Evolutionary conservation across 2,888 invertebrate species (phyloP).

Genomic region (Ichneumon xanthorius): DNA sequence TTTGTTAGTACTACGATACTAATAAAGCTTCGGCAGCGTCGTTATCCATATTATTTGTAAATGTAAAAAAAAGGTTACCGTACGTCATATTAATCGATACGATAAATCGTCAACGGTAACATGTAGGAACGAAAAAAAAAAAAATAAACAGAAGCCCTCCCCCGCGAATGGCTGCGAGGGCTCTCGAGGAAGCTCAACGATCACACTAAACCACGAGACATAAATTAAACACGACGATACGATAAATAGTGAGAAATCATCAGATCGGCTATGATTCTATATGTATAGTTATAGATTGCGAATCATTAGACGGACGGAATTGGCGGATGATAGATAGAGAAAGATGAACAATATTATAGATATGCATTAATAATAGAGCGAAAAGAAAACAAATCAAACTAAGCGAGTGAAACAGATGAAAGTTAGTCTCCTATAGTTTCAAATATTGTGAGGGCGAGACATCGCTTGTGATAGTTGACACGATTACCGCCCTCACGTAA

Average conservation of each 20-base stretch:
- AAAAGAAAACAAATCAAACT: slow-evolving; percentile 42
- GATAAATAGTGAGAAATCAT: slow-evolving; percentile 56
- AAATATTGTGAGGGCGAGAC: slow-evolving; percentile 30
- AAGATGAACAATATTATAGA: slow-evolving; percentile 32
- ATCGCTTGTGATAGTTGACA: background rate
- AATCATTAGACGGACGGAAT: slow-evolving; percentile 62
- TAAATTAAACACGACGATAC: slow-evolving; percentile 55
- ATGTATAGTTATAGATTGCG: slow-evolving; percentile 43
- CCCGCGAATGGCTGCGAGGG: slow-evolving; percentile 48
- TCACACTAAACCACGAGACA: slow-evolving; percentile 58
- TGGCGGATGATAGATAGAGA: slow-evolving; percentile 41
- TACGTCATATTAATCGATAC: slow-evolving; percentile 58
- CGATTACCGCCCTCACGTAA: slow-evolving; percentile 34
- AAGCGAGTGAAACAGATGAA: slow-evolving; percentile 58
- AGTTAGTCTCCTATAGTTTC: slow-evolving; percentile 43
- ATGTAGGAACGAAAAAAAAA: slow-evolving; percentile 49
- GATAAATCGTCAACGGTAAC: slow-evolving; percentile 54
- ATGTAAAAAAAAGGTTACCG: slow-evolving; percentile 53
- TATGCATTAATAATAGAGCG: slow-evolving; percentile 23
- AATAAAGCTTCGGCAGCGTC: slow-evolving; percentile 79
- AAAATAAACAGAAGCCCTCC: slow-evolving; percentile 49
- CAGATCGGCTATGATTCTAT: slow-evolving; percentile 39
- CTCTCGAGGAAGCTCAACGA: slow-evolving; percentile 60
- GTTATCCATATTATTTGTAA: slow-evolving; percentile 72
- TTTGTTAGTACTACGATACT: slow-evolving; percentile 81